These are phyloP conservation scores for Champsocephalus gunnari DNA, from an alignment of 2,797 vertebrate species.

Conservation along the genomic window DNA sequence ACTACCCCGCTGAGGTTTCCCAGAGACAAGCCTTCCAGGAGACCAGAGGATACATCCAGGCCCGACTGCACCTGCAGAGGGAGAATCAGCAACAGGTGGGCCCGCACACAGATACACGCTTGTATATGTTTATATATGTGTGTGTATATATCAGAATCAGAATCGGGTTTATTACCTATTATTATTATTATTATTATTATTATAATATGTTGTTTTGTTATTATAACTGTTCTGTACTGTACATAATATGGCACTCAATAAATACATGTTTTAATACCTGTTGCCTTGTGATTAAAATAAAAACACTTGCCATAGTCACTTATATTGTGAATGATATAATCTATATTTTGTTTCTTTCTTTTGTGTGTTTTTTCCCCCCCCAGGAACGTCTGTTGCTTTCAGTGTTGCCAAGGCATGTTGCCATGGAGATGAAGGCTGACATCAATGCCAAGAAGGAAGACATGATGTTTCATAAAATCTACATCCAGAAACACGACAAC, in stretches of 20 bases:
- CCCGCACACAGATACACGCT: neutral
- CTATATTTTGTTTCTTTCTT: conserved; percentile 58
- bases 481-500: conserved; percentile 98
- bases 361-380: conserved; percentile 48
- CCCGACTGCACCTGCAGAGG: conserved; percentile 92
- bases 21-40: conserved; percentile 97
- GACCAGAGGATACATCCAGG: conserved; percentile 95
- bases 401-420: conserved; percentile 96
- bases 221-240: no score
- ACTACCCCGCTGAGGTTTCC: conserved; percentile 95
- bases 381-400: conserved; percentile 97
- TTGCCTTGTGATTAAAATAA: conserved; percentile 1
- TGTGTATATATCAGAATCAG: no score
- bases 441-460: conserved; percentile 99
- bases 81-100: conserved; percentile 96
- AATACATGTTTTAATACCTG: neutral
- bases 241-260: no score
- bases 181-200: no score
- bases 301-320: conserved; percentile 10
- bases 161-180: no score
- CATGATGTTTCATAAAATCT: conserved; percentile 99
- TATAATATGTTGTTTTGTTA: no score
- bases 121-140: neutral
- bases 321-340: conserved; percentile 57
- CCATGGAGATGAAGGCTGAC: conserved; percentile 99